These are phyloP conservation scores for Hybognathus amarus DNA, from an alignment of 2,797 vertebrate species.

Conservation along the genomic window DNA sequence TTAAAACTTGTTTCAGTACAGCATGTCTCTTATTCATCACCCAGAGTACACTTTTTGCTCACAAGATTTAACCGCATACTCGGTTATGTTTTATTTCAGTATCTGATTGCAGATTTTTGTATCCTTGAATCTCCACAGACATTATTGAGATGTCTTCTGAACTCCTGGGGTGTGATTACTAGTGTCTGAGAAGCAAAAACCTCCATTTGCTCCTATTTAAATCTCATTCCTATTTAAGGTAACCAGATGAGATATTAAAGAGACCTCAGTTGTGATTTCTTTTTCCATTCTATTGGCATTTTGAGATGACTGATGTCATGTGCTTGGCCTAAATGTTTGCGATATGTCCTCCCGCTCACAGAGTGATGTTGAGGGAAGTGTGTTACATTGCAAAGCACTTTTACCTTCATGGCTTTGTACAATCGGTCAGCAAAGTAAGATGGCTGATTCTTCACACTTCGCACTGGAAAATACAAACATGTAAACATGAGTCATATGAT, in stretches of 20 bases:
- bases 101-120: background rate
- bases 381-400: constrained; percentile 9
- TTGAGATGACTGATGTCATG: background rate
- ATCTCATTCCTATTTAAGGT: background rate
- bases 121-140: background rate
- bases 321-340: background rate
- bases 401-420: constrained; percentile 99
- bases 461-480: constrained; percentile 76
- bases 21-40: constrained; percentile 21
- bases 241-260: background rate
- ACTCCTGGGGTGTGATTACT: background rate
- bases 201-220: background rate
- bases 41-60: constrained; percentile 3
- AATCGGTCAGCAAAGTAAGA: constrained; percentile 94
- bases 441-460: constrained; percentile 94
- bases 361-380: background rate
- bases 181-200: background rate
- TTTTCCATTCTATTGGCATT: background rate
- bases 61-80: too few relatives aligned
- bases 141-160: background rate
- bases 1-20: constrained; percentile 17
- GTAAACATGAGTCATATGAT: background rate
- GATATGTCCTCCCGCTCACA: background rate
- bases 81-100: background rate
- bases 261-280: background rate